These are phyloP conservation scores for Gari tellinella DNA, from an alignment of 2,888 invertebrate species.

Conservation along the genomic window DNA sequence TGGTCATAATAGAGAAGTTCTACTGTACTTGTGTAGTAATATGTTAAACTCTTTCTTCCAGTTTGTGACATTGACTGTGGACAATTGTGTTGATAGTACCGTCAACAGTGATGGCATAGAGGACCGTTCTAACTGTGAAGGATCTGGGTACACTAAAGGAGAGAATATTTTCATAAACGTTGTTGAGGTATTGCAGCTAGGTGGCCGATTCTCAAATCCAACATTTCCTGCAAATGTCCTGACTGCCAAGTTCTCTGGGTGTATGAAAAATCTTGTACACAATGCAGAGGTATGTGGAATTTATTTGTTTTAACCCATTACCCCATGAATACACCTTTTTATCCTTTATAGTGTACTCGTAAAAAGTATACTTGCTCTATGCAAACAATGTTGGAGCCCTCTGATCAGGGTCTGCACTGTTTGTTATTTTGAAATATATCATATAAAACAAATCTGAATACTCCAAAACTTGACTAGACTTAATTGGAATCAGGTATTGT, in stretches of 20 bases:
- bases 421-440: too few relatives aligned
- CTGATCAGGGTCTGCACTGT: neutral
- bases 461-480: too few relatives aligned
- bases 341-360: too few relatives aligned
- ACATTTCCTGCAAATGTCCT: constrained; percentile 61
- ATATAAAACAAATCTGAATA: too few relatives aligned
- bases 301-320: too few relatives aligned
- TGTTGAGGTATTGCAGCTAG: constrained; percentile 96
- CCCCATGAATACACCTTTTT: too few relatives aligned
- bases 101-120: constrained; percentile 89
- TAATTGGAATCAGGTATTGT: too few relatives aligned
- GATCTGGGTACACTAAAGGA: constrained; percentile 94
- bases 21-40: too few relatives aligned
- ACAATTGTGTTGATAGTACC: constrained; percentile 94
- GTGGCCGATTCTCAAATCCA: constrained; percentile 86
- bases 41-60: constrained; percentile 35
- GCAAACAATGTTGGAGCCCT: too few relatives aligned
- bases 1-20: too few relatives aligned
- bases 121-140: constrained; percentile 96
- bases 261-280: constrained; percentile 97
- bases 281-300: constrained; percentile 88
- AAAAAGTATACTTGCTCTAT: too few relatives aligned
- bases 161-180: constrained; percentile 98
- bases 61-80: constrained; percentile 86
- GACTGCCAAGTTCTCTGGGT: constrained; percentile 95